phyloP scores from a whole-genome alignment of 92 coral and sea anemone species.

The Nematostella vectensis region DNA sequence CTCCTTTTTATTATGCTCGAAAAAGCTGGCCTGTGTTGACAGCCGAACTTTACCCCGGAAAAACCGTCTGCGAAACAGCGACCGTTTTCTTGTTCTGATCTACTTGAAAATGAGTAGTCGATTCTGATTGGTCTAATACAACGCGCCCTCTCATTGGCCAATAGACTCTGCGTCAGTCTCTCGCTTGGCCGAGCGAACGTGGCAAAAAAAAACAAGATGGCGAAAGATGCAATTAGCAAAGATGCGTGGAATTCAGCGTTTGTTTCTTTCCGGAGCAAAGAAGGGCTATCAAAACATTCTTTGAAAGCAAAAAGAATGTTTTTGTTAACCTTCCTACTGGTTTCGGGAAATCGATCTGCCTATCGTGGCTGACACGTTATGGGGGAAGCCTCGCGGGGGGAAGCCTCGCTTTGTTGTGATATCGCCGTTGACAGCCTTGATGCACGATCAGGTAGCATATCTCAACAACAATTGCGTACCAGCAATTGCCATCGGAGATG shows the following conservation, averaged over 20 bases:
- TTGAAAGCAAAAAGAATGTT: constrained; percentile 8
- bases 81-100: neutral
- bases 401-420: constrained; percentile 47
- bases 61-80: neutral
- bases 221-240: neutral
- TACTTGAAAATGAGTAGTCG: neutral
- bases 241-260: constrained; percentile 1
- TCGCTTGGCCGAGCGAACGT: neutral
- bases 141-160: neutral
- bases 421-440: constrained; percentile 56
- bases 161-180: neutral
- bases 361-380: constrained; percentile 34
- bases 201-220: neutral
- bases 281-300: constrained; percentile 7
- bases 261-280: constrained; percentile 6
- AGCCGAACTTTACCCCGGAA: neutral
- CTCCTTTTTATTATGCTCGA: too few relatives aligned
- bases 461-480: constrained; percentile 42
- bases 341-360: constrained; percentile 12
- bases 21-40: constrained; percentile 1
- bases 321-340: constrained; percentile 11
- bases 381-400: constrained; percentile 40
- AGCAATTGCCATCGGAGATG: constrained; percentile 44
- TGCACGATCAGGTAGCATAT: constrained; percentile 50
- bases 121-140: neutral